Conservation (phyloP, 2,888 invertebrate species). For the Frankliniella fusca region DNA sequence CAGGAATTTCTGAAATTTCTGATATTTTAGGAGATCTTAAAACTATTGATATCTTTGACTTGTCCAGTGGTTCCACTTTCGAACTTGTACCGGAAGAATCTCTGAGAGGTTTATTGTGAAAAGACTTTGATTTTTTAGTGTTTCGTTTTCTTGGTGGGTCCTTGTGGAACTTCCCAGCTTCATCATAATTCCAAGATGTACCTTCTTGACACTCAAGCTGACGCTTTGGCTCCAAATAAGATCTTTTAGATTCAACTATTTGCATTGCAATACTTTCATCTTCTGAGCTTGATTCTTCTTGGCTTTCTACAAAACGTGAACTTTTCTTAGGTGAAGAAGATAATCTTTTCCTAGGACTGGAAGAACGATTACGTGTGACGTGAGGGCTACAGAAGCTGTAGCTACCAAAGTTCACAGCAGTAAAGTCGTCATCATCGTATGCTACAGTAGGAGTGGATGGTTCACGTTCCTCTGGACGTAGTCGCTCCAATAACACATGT, state of each 20-base stretch:
- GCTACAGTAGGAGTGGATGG: neutral
- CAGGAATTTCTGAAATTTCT: neutral
- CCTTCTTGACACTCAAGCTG: neutral
- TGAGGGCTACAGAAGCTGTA: neutral
- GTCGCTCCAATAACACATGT: neutral
- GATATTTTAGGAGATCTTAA: neutral
- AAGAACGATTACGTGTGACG: neutral
- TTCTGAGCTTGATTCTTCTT: neutral
- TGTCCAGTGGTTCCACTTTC: neutral
- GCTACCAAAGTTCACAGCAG: neutral
- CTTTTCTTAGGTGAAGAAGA: neutral
- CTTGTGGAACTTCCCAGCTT: neutral
- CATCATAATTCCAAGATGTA: slow-evolving; percentile 9
- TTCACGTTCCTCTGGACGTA: neutral
- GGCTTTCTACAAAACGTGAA: neutral
- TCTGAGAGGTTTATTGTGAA: neutral
- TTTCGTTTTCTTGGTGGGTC: neutral
- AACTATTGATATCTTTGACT: neutral
- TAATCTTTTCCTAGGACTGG: neutral
- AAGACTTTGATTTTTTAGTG: neutral
- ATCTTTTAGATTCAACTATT: neutral
- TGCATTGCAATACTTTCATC: neutral
- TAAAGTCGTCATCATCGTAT: neutral
- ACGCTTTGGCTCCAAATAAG: neutral
- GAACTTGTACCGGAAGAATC: neutral